Evolutionary conservation across 2,797 vertebrate species (phyloP).

Genomic region (Silurus lanzhouensis): DNA sequence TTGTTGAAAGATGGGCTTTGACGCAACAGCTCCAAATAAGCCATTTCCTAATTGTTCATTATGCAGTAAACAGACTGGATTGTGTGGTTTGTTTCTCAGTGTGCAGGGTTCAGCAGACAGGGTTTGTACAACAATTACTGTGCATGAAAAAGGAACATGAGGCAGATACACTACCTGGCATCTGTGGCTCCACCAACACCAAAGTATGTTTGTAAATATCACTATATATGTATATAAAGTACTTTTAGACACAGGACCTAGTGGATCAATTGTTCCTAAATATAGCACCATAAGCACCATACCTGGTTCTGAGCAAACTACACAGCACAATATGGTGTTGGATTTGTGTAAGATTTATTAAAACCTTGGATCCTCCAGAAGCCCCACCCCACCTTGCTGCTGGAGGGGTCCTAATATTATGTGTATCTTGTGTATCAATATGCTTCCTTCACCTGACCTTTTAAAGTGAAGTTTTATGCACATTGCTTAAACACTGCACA

Average conservation of each 20-base stretch:
- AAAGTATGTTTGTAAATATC: background rate
- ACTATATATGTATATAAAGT: background rate
- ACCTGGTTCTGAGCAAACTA: background rate
- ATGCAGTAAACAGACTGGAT: constrained; percentile 21
- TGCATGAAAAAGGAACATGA: background rate
- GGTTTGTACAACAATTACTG: background rate
- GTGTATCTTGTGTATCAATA: no score
- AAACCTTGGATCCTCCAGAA: background rate
- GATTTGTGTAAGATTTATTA: background rate
- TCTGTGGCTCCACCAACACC: background rate
- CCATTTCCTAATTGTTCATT: constrained; percentile 19
- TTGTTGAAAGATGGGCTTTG: constrained; percentile 9
- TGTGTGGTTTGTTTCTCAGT: constrained; percentile 13
- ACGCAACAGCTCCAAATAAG: constrained; percentile 4
- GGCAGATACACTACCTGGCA: background rate
- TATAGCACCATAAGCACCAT: background rate
- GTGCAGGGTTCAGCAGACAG: background rate
- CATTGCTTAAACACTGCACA: no score
- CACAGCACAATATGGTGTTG: background rate
- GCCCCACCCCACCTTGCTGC: background rate
- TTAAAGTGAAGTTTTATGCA: background rate
- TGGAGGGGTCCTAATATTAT: background rate
- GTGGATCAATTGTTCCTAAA: background rate
- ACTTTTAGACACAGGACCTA: background rate
- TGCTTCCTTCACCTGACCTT: background rate